Evolutionary conservation across 1,140 invertebrate species (phyloP).

Genomic region (Drosophila insularis): DNA sequence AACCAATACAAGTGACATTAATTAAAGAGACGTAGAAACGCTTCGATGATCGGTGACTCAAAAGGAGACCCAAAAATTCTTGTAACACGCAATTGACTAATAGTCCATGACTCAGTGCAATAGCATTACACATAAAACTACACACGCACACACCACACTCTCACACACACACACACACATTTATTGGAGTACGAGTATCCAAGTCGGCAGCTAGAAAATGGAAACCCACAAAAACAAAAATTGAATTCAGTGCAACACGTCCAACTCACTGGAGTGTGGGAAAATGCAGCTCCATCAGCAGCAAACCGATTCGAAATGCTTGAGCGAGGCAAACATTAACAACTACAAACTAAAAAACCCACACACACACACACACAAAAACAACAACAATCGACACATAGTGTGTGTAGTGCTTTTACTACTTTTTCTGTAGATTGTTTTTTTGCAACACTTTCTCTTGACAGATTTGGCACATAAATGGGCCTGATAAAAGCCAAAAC

Average conservation of each 20-base stretch:
- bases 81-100: slow-evolving; percentile 64
- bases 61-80: slow-evolving; percentile 37
- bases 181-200: neutral
- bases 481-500: slow-evolving; percentile 55
- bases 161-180: neutral
- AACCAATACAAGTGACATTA: slow-evolving; percentile 55
- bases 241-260: slow-evolving; percentile 7
- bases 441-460: slow-evolving; percentile 78
- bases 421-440: slow-evolving; percentile 29
- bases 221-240: neutral
- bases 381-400: slow-evolving; percentile 25
- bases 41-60: slow-evolving; percentile 45
- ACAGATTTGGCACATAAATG: slow-evolving; percentile 74
- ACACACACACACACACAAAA: neutral
- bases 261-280: slow-evolving; percentile 7
- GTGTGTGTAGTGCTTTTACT: slow-evolving; percentile 30
- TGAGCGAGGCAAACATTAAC: slow-evolving; percentile 7
- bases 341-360: slow-evolving; percentile 21
- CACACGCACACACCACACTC: neutral
- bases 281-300: slow-evolving; percentile 2
- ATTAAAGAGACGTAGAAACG: slow-evolving; percentile 49
- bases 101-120: slow-evolving; percentile 64
- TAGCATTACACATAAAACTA: slow-evolving; percentile 8
- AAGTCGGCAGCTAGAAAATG: neutral
- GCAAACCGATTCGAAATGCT: slow-evolving; percentile 6